These are phyloP conservation scores for Scaptomyza polygonia DNA, from an alignment of 2,888 invertebrate species.

Conservation along the genomic window DNA sequence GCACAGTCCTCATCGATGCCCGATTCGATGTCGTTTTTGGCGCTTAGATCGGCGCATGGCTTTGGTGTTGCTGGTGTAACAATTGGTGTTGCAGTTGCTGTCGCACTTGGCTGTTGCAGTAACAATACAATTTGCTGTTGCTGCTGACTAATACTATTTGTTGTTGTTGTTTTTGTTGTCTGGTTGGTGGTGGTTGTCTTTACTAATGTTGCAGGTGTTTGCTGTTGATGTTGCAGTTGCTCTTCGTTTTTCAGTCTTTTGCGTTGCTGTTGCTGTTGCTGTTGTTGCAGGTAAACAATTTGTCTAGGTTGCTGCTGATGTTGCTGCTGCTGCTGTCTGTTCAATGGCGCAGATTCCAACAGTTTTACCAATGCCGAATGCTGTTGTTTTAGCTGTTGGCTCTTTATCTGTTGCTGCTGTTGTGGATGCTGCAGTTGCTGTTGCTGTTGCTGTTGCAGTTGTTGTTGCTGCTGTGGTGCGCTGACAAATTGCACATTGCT, in stretches of 20 bases:
- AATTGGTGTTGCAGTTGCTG: constrained; percentile 35
- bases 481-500: constrained; percentile 63
- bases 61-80: constrained; percentile 59
- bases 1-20: constrained; percentile 79
- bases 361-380: constrained; percentile 88
- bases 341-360: constrained; percentile 86
- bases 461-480: constrained; percentile 51
- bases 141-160: constrained; percentile 80
- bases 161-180: constrained; percentile 63
- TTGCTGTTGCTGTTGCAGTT: constrained; percentile 54
- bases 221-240: constrained; percentile 60
- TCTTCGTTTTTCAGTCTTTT: constrained; percentile 83
- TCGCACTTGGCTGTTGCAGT: constrained; percentile 57
- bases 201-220: constrained; percentile 75
- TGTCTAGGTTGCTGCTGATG: constrained; percentile 50
- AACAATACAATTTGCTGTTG: constrained; percentile 72
- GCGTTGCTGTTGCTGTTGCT: constrained; percentile 78
- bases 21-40: constrained; percentile 76
- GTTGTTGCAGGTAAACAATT: constrained; percentile 52
- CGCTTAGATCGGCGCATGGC: constrained; percentile 63
- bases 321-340: constrained; percentile 53
- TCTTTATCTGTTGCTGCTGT: constrained; percentile 70
- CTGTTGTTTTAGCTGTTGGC: constrained; percentile 86
- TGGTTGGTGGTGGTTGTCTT: constrained; percentile 77
- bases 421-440: constrained; percentile 46